phyloP scores from a whole-genome alignment of 2,113 vertebrate genomes.

The Callaeas wilsoni region DNA sequence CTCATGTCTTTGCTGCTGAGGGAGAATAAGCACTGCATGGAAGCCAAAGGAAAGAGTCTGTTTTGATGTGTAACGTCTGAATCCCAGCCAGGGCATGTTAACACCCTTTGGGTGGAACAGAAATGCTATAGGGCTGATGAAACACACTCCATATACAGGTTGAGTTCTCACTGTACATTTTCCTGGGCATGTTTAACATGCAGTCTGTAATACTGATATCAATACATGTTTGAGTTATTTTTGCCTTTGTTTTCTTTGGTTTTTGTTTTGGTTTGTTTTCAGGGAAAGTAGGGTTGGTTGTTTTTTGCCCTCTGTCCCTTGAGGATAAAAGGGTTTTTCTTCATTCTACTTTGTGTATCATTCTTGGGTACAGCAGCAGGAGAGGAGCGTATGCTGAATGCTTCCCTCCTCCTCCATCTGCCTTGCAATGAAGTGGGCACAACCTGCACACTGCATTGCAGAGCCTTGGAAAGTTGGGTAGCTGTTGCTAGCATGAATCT shows the following conservation, averaged over 20 bases:
- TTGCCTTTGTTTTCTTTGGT: background rate
- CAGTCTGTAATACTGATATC: background rate
- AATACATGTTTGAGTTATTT: background rate
- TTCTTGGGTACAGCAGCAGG: background rate
- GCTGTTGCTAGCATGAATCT: background rate
- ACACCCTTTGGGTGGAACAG: slow-evolving; percentile 62
- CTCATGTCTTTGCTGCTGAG: background rate
- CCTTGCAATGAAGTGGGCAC: background rate
- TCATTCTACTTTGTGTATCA: background rate
- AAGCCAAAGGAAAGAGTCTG: slow-evolving; percentile 33
- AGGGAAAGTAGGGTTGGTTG: background rate
- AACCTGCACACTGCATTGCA: background rate
- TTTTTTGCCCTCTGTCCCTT: background rate
- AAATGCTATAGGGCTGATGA: slow-evolving; percentile 51
- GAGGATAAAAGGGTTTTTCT: background rate
- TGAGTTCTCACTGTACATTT: background rate
- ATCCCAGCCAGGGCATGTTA: slow-evolving; percentile 42
- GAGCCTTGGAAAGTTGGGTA: background rate
- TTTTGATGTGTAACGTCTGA: slow-evolving; percentile 61
- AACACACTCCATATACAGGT: slow-evolving; percentile 1
- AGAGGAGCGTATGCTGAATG: background rate
- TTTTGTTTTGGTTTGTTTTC: background rate
- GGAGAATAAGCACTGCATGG: slow-evolving; percentile 1
- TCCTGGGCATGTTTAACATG: background rate
- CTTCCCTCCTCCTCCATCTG: background rate